phyloP scores from a whole-genome alignment of 2,888 invertebrate species.

The Chloroclysta siterata region DNA sequence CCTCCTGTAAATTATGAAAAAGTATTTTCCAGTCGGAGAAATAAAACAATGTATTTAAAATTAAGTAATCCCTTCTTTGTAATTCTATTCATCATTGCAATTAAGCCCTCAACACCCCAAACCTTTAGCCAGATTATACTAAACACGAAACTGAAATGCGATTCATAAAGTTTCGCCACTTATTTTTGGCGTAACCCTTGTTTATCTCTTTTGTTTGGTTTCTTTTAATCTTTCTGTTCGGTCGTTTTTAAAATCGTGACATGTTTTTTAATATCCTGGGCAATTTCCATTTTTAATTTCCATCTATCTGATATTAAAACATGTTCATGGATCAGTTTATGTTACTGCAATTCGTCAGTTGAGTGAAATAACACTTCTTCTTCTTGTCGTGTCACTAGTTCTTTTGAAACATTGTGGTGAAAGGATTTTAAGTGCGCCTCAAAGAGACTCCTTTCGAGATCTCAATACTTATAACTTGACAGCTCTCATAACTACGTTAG shows the following conservation, averaged over 20 bases:
- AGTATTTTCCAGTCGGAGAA: neutral
- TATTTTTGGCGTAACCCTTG: conserved; percentile 44
- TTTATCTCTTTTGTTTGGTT: conserved; percentile 55
- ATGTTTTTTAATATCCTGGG: too few relatives aligned
- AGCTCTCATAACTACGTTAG: too few relatives aligned
- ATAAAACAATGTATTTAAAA: neutral
- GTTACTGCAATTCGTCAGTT: too few relatives aligned
- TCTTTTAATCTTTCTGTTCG: conserved; percentile 47
- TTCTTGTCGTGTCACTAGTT: too few relatives aligned
- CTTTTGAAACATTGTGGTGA: too few relatives aligned
- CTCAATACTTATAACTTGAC: too few relatives aligned
- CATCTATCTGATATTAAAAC: too few relatives aligned
- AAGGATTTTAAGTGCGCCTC: too few relatives aligned
- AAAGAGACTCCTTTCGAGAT: too few relatives aligned
- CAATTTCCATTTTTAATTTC: too few relatives aligned
- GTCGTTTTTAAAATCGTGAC: conserved; percentile 8
- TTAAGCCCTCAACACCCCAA: conserved; percentile 19
- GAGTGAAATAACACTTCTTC: too few relatives aligned
- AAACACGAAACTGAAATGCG: conserved; percentile 56
- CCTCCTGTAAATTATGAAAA: neutral
- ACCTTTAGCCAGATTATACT: conserved; percentile 39
- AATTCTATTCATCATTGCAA: conserved; percentile 34
- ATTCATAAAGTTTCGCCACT: conserved; percentile 56
- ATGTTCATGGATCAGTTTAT: too few relatives aligned
- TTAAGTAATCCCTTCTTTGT: conserved; percentile 8